A percentile compares a stretch with the other conserved stretches of the same genome.
phyloP scores from a whole-genome alignment of 2,888 invertebrate species.

The Netelia inedita region DNA sequence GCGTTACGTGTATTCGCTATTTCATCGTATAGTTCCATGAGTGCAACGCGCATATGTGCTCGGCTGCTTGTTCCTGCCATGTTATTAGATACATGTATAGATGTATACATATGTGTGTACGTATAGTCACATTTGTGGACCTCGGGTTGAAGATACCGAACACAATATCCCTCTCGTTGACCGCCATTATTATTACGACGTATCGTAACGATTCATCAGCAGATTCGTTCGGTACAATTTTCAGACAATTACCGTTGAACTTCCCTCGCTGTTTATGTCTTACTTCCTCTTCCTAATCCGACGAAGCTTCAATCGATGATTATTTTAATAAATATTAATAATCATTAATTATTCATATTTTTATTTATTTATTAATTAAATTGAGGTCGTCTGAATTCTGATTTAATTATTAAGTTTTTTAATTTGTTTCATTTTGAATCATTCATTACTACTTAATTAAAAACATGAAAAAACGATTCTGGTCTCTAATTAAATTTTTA shows the following conservation, averaged over 20 bases:
- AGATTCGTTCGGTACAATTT: not conserved
- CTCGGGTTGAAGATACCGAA: not conserved
- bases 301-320: not conserved
- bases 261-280: not conserved
- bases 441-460: no score
- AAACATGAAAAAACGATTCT: no score
- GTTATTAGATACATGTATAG: not conserved
- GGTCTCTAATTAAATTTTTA: no score
- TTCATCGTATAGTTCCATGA: slow-evolving; percentile 18
- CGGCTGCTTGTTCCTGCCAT: not conserved
- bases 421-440: no score
- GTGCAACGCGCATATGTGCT: slow-evolving; percentile 1
- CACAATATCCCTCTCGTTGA: not conserved
- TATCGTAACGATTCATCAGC: not conserved
- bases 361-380: no score
- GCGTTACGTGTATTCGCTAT: slow-evolving; percentile 30
- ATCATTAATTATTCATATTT: no score
- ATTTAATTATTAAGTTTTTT: no score
- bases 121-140: not conserved
- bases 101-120: not conserved
- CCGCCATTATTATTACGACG: not conserved
- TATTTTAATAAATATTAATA: not conserved
- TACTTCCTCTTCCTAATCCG: not conserved
- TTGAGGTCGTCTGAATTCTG: no score
- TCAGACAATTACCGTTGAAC: not conserved